Evolutionary conservation across 2,888 invertebrate species (phyloP), one percentile per base, ranked within the genome.

Genomic region (Poecilus cupreus): DNA sequence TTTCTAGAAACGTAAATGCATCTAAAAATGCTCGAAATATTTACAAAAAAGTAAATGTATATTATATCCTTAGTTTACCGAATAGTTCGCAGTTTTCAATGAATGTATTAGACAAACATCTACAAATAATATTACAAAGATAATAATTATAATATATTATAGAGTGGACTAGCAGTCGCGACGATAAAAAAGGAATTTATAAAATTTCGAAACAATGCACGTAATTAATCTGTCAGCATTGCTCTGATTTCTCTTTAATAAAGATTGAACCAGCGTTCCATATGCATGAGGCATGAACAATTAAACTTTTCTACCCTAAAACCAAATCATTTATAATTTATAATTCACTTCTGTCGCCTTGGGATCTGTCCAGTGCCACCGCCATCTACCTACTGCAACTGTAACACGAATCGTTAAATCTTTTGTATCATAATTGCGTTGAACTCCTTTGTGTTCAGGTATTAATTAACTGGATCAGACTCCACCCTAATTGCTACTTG

Each of bases 401-500:
- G 11, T 3, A 54, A 54, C 54, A 22, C 8, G 16, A 8, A 49
- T 18, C 49, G 16, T 18, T 18, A 54, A 43, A n/a, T 43, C 43
- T 43, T 43, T 43, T 43, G 43, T 43, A 43, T 43, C 43, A 13
- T 43, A 43, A 43, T 43, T 43, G 43, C 43, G n/a, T 43, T 43
- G 43, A 3, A 22, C 26, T 26, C 26, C 11, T 60, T 60, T 60
- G 60, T 26, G 18, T 18, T 60, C 37, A 70, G 37, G 39, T 70
- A 70, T 22, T 70, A 70, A 70, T 70, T 70, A 37, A 70, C 68
- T 20, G 68, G 8, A 11, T 16, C 16, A 16, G 16, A 18, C 11
- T 13, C 39, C 37, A 70, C 37, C 37, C 68, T 70, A 70, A 70
- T 70, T 70, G 32, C 68, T 70, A 70, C 43, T 43, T 70, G 68